Percentiles rank a stretch among this genome's conserved stretches.
phyloP scores from a whole-genome alignment of 2,888 invertebrate genomes.

The Hyposoter dolosus region DNA sequence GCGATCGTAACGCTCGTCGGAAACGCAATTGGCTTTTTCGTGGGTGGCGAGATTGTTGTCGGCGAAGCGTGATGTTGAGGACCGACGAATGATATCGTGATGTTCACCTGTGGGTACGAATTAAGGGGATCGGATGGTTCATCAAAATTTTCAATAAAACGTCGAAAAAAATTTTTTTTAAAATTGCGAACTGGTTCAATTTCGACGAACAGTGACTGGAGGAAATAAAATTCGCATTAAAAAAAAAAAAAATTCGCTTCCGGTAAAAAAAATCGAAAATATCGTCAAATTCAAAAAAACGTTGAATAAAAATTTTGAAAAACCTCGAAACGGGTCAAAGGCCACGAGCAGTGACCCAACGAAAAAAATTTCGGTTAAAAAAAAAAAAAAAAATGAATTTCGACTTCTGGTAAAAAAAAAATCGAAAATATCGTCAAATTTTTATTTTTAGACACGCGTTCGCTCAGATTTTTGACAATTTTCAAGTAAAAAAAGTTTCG shows the following conservation, averaged over 20 bases:
- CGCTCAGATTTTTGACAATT: neutral
- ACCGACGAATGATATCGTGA: conserved; percentile 79
- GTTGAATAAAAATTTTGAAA: no score
- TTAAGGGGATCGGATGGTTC: neutral
- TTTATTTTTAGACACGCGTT: no score
- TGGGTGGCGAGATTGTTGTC: conserved; percentile 73
- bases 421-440: no score
- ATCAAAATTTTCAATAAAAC: neutral
- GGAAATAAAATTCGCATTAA: no score
- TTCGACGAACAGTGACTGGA: neutral
- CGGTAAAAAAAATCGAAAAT: no score
- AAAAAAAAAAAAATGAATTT: neutral
- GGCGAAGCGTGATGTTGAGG: conserved; percentile 79
- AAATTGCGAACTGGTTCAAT: neutral
- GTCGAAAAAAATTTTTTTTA: no score
- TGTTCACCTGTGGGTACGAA: conserved; percentile 76
- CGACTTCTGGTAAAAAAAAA: neutral
- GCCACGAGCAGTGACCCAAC: no score
- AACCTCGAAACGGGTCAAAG: no score
- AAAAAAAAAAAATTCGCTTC: no score
- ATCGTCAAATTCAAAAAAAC: no score
- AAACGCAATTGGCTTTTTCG: conserved; percentile 76
- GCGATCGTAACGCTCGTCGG: conserved; percentile 74
- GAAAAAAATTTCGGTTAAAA: no score
- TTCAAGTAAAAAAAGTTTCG: neutral